phyloP scores from a whole-genome alignment of 1,140 invertebrate species.

The Plectrocnemia conspersa region DNA sequence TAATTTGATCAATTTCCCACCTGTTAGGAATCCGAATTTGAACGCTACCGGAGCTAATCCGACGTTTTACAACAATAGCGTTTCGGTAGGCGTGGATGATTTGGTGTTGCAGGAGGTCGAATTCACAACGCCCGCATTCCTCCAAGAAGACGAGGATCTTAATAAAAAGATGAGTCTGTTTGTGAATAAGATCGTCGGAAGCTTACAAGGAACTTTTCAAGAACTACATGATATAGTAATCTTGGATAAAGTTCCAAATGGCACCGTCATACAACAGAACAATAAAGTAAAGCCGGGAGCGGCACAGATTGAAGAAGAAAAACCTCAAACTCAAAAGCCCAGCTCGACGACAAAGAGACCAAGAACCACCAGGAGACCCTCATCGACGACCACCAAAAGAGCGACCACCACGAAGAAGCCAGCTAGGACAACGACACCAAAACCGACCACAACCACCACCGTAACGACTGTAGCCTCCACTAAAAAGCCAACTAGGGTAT shows the following conservation, averaged over 20 bases:
- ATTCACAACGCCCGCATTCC: constrained; percentile 65
- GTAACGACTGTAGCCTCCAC: constrained; percentile 36
- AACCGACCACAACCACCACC: constrained; percentile 34
- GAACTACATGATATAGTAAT: constrained; percentile 71
- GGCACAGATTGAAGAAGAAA: constrained; percentile 40
- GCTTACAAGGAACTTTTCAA: constrained; percentile 74
- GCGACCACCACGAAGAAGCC: constrained; percentile 37
- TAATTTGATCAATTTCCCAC: constrained; percentile 74
- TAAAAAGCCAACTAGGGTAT: constrained; percentile 39
- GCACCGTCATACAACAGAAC: constrained; percentile 36
- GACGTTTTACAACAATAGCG: constrained; percentile 53
- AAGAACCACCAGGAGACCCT: constrained; percentile 38
- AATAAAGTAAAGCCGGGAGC: constrained; percentile 35
- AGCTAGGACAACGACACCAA: constrained; percentile 35
- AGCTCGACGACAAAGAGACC: constrained; percentile 35
- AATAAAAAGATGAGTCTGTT: constrained; percentile 75
- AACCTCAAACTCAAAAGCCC: constrained; percentile 49
- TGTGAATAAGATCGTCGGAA: constrained; percentile 76
- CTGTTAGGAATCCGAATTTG: constrained; percentile 74
- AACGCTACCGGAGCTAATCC: constrained; percentile 60
- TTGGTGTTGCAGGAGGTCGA: constrained; percentile 54
- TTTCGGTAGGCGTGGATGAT: constrained; percentile 47
- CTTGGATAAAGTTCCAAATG: constrained; percentile 54
- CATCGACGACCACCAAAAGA: constrained; percentile 38
- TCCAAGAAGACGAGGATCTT: constrained; percentile 65